A percentile compares a stretch with the other conserved stretches of the same genome.
Conservation (phyloP, 2,888 invertebrate species). For the Sialis fuliginosa region DNA sequence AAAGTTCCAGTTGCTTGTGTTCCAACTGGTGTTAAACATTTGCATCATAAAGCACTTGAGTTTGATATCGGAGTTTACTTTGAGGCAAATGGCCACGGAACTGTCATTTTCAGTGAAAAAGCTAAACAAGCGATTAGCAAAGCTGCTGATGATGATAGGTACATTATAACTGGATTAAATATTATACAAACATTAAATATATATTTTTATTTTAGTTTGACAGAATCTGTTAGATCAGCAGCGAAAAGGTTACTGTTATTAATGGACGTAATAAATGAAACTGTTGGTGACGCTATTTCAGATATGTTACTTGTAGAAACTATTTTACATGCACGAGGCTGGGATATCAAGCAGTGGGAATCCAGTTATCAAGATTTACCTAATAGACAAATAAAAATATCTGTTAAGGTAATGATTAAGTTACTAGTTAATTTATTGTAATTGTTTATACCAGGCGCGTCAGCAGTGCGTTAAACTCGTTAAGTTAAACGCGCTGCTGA, state of each 20-base stretch:
- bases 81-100: slow-evolving; percentile 99
- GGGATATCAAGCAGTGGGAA: slow-evolving; percentile 67
- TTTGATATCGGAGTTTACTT: slow-evolving; percentile 97
- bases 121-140: slow-evolving; percentile 40
- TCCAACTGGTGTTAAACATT: slow-evolving; percentile 90
- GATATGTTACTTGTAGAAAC: slow-evolving; percentile 89
- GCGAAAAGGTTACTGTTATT: slow-evolving; percentile 46
- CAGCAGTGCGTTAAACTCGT: no score
- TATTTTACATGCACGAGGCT: slow-evolving; percentile 65
- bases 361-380: slow-evolving; percentile 70
- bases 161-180: slow-evolving; percentile 8
- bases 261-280: slow-evolving; percentile 80
- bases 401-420: slow-evolving; percentile 38
- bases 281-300: slow-evolving; percentile 93
- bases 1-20: slow-evolving; percentile 82
- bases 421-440: neutral
- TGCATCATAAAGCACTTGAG: slow-evolving; percentile 78
- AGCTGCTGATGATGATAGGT: slow-evolving; percentile 27
- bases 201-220: slow-evolving; percentile 10
- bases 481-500: no score
- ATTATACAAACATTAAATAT: neutral
- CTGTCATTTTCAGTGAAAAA: slow-evolving; percentile 62
- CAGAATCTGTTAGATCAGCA: slow-evolving; percentile 27
- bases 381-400: slow-evolving; percentile 73
- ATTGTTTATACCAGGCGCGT: neutral